Base-by-base conservation (phyloP, 2,888 invertebrate species). In the Phymatocera aterrima region DNA sequence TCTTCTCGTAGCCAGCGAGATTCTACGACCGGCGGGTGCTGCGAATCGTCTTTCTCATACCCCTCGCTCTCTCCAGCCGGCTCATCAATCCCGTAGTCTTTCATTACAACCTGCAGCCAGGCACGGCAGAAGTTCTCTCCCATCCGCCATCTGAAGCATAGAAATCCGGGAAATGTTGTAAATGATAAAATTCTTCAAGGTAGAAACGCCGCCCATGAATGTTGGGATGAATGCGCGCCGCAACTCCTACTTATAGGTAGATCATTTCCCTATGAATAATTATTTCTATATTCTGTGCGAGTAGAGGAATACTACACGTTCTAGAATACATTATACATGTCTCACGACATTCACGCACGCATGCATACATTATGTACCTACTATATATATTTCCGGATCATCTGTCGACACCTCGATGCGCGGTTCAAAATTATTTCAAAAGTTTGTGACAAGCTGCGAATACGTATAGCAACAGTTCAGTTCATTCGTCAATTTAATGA, bases 71-170 rank as follows among this genome's bases (percentile, higher is more conserved):
- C 51, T 34, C 24, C 34, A n/a, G 31, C 72, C 12, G 51, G 24
- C 72, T 72, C 72, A 72, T 72, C 51, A 72, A 72, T 72, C 72
- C 72, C 72, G 48, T 72, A 34, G 72, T 72, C 72, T 72, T 72
- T 72, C 72, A 72, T 72, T 72, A 72, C 34, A 48, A 72, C 72
- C 31, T 43, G 48, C 48, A 34, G 34, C 72, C 34, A 72, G 48
- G 34, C 37, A 64, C 61, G 72, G 12, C 18, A 51, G 21, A 37
- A 51, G 51, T 51, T 72, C 34, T 46, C 24, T 21, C 24, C 34
- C 24, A 46, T 24, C 21, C 43, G 46, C 68, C 24, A 24, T 46
- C 61, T 37, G 40, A 28, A 34, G 34, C 34, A 51, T 72, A 72
- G 72, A 72, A 72, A 51, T 43, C 43, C 68, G 6, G 68, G 43